Evolutionary conservation across 1,140 invertebrate genomes (phyloP).

Genomic region (Diorhabda elongata): DNA sequence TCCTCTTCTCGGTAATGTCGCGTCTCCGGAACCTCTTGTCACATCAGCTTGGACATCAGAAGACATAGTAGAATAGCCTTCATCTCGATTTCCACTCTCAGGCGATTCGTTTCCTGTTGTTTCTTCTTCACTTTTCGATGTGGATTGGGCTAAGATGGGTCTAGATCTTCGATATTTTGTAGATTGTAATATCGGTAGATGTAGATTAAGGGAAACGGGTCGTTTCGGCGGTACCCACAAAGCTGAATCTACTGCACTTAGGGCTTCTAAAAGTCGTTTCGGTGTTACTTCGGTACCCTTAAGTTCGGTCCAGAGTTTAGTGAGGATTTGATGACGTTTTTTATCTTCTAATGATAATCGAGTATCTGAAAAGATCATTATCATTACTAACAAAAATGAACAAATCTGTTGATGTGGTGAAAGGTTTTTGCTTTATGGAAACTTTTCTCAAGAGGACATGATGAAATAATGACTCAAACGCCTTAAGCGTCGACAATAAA

Average conservation of each 20-base stretch:
- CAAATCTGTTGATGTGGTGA: neutral
- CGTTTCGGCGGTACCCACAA: slow-evolving; percentile 60
- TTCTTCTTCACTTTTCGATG: slow-evolving; percentile 52
- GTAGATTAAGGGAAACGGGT: slow-evolving; percentile 62
- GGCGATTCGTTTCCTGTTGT: slow-evolving; percentile 63
- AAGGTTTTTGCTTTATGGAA: no score
- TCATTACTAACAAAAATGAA: slow-evolving; percentile 3
- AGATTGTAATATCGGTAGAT: slow-evolving; percentile 53
- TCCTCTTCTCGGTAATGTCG: slow-evolving; percentile 55
- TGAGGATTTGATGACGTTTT: slow-evolving; percentile 56
- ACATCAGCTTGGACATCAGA: slow-evolving; percentile 75
- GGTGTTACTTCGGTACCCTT: slow-evolving; percentile 58
- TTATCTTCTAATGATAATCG: slow-evolving; percentile 56
- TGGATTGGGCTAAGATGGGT: slow-evolving; percentile 42
- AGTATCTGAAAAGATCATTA: slow-evolving; percentile 36
- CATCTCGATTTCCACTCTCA: slow-evolving; percentile 73
- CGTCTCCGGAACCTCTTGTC: slow-evolving; percentile 38
- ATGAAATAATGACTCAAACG: neutral
- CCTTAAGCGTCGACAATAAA: no score
- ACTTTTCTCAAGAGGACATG: neutral
- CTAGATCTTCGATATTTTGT: slow-evolving; percentile 46
- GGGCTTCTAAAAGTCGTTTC: slow-evolving; percentile 53
- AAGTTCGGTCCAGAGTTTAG: slow-evolving; percentile 57
- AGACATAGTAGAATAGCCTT: slow-evolving; percentile 87
- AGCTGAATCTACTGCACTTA: slow-evolving; percentile 58